Evolutionary conservation across 2,888 invertebrate species (phyloP).

Genomic region (Eristalis arbustorum): DNA sequence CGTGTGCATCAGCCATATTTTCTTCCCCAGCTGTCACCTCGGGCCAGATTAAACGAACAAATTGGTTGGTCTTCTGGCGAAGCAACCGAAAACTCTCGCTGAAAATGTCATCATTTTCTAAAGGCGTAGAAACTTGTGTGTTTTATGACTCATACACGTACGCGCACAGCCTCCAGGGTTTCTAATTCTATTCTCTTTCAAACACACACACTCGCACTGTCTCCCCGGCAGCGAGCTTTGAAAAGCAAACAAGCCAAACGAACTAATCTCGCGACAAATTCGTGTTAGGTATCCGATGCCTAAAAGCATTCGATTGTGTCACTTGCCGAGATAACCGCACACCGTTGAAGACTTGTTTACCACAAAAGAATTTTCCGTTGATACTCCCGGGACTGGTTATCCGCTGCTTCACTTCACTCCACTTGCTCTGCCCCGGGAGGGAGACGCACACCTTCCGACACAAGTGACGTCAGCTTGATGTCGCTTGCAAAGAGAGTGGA

Average conservation of each 20-base stretch:
- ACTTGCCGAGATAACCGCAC: neutral
- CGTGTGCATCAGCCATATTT: constrained; percentile 1
- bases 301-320: constrained; percentile 22
- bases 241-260: constrained; percentile 2
- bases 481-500: neutral
- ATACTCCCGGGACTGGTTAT: constrained; percentile 1
- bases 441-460: neutral
- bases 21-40: constrained; percentile 35
- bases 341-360: constrained; percentile 38
- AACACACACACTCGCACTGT: neutral
- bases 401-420: neutral
- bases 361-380: neutral
- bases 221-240: neutral
- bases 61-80: constrained; percentile 21
- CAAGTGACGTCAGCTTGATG: neutral
- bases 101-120: constrained; percentile 6
- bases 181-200: constrained; percentile 27
- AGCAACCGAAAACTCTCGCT: constrained; percentile 43
- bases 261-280: constrained; percentile 45
- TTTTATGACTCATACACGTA: constrained; percentile 38
- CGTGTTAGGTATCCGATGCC: constrained; percentile 7
- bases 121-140: constrained; percentile 38
- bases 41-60: constrained; percentile 8
- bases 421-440: neutral
- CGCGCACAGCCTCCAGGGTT: constrained; percentile 10